Evolutionary conservation across 2,888 invertebrate genomes (phyloP).

Genomic region (Cataglyphis rosenhaueri): DNA sequence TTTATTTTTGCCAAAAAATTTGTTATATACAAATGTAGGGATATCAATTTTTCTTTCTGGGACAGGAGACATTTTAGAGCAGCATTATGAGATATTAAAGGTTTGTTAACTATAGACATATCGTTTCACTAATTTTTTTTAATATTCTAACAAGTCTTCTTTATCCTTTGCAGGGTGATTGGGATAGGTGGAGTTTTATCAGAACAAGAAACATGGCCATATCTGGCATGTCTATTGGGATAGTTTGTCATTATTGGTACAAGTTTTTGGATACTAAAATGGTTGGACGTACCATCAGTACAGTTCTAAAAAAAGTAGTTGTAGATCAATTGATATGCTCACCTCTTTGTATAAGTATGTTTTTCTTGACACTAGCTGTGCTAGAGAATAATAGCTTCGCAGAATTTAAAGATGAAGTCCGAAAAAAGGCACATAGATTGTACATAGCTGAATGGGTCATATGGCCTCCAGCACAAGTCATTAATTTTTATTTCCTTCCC

Average conservation of each 20-base stretch:
- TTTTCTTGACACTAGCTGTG: slow-evolving; percentile 91
- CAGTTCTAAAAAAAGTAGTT: slow-evolving; percentile 92
- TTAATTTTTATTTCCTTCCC: slow-evolving; percentile 96
- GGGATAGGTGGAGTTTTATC: slow-evolving; percentile 87
- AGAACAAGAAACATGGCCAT: slow-evolving; percentile 92
- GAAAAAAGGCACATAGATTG: slow-evolving; percentile 91
- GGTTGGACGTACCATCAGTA: slow-evolving; percentile 89
- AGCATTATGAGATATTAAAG: slow-evolving; percentile 90
- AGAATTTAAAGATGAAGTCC: slow-evolving; percentile 90
- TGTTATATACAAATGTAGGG: slow-evolving; percentile 92
- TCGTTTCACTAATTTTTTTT: neutral
- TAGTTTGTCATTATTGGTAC: slow-evolving; percentile 96
- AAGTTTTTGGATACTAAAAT: slow-evolving; percentile 90
- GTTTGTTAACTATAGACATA: slow-evolving; percentile 60
- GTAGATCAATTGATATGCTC: slow-evolving; percentile 94
- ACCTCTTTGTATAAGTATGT: slow-evolving; percentile 91
- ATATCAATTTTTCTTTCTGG: slow-evolving; percentile 92
- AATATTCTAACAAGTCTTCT: neutral
- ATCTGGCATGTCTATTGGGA: slow-evolving; percentile 92
- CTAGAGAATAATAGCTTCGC: slow-evolving; percentile 89
- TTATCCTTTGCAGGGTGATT: slow-evolving; percentile 83
- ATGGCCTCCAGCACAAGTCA: slow-evolving; percentile 96
- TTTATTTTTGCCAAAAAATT: slow-evolving; percentile 87
- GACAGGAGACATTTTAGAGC: slow-evolving; percentile 92
- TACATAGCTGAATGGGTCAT: slow-evolving; percentile 96